A percentile compares a stretch with the other conserved stretches of the same genome.
These are phyloP conservation scores for Eulemur coronatus DNA, from an alignment of 2,797 vertebrate species.

Conservation along the genomic window DNA sequence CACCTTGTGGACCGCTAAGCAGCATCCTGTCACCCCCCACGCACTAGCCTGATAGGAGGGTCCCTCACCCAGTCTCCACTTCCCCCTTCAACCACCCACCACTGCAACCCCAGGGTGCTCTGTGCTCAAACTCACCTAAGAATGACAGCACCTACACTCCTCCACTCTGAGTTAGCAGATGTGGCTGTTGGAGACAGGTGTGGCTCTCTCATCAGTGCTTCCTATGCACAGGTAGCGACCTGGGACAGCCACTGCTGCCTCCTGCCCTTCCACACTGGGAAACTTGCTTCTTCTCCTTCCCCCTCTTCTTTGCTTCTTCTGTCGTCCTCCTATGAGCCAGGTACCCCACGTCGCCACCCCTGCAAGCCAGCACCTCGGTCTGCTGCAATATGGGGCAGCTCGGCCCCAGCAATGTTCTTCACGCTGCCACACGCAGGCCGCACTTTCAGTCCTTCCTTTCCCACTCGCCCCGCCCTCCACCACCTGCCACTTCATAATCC, in stretches of 20 bases:
- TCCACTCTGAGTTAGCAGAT: background rate
- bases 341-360: too few species aligned
- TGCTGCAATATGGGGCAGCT: background rate
- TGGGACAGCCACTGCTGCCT: background rate
- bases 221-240: background rate
- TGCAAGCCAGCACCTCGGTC: background rate
- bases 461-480: background rate
- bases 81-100: background rate
- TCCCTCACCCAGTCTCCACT: too few species aligned
- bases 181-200: background rate
- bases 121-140: background rate
- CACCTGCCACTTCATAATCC: background rate
- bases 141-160: background rate
- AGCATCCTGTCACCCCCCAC: background rate
- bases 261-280: background rate
- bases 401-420: background rate
- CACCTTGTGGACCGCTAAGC: background rate
- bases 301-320: background rate
- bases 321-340: background rate
- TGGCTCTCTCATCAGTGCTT: background rate
- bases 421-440: background rate
- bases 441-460: background rate
- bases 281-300: background rate
- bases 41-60: background rate
- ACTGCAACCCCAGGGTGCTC: background rate